phyloP scores from a whole-genome alignment of 2,888 invertebrate species.

The Mimumesa dahlbomi region DNA sequence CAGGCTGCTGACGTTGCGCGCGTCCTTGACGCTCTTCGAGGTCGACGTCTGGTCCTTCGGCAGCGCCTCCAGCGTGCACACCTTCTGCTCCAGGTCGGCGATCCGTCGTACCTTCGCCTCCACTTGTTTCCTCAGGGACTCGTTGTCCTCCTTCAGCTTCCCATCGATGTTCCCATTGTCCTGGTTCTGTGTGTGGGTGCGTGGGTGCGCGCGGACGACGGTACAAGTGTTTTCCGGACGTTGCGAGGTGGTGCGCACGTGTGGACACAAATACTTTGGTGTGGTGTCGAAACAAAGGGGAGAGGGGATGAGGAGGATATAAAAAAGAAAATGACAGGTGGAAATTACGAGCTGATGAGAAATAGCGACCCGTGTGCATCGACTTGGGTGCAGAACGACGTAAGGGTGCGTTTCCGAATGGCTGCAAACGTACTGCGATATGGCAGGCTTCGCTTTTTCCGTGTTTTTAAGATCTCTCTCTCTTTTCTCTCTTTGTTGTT shows the following conservation, averaged over 20 bases:
- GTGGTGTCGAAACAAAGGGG: slow-evolving; percentile 24
- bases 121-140: slow-evolving; percentile 77
- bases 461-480: background rate
- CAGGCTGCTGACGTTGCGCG: slow-evolving; percentile 88
- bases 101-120: slow-evolving; percentile 81
- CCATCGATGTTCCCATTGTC: background rate
- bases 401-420: slow-evolving; percentile 56
- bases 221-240: slow-evolving; percentile 9
- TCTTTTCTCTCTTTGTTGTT: background rate
- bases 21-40: slow-evolving; percentile 39
- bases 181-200: slow-evolving; percentile 26
- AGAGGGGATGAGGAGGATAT: no score
- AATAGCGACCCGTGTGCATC: slow-evolving; percentile 16
- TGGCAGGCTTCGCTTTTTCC: background rate
- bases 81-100: slow-evolving; percentile 82
- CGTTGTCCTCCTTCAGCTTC: slow-evolving; percentile 64
- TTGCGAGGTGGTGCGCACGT: slow-evolving; percentile 6
- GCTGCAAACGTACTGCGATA: slow-evolving; percentile 33
- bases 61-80: slow-evolving; percentile 82
- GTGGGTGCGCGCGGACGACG: slow-evolving; percentile 5
- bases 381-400: slow-evolving; percentile 36
- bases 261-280: slow-evolving; percentile 33
- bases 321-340: no score
- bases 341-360: background rate
- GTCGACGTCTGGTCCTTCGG: slow-evolving; percentile 61